Percentiles rank a stretch among this genome's conserved stretches.
Evolutionary conservation across 1,140 invertebrate genomes (phyloP).

Genomic region (Megathymus violae): DNA sequence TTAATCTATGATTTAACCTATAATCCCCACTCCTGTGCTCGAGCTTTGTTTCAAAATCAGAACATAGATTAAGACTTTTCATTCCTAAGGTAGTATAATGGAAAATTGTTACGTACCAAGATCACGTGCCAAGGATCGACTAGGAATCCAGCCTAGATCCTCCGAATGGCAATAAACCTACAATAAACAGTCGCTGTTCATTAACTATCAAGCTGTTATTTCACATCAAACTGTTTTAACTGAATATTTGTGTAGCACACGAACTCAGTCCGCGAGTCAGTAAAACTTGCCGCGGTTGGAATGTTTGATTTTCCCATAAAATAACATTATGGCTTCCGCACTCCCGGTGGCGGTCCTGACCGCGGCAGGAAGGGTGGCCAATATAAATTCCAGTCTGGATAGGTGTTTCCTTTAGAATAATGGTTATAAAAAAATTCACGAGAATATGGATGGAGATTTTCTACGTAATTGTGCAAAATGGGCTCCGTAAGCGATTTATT

Average conservation of each 20-base stretch:
- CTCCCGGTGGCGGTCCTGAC: slow-evolving; percentile 28
- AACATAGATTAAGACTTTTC: too few species aligned
- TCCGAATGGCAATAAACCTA: too few species aligned
- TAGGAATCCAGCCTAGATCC: too few species aligned
- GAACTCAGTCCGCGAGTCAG: slow-evolving; percentile 36
- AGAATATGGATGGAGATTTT: slow-evolving; percentile 23
- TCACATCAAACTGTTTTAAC: slow-evolving; percentile 7
- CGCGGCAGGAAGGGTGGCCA: slow-evolving; percentile 45
- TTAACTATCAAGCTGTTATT: background rate
- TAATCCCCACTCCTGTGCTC: too few species aligned
- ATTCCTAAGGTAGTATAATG: too few species aligned
- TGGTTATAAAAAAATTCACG: slow-evolving; percentile 36
- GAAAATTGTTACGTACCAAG: too few species aligned
- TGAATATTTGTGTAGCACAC: slow-evolving; percentile 23
- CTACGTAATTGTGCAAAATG: slow-evolving; percentile 29
- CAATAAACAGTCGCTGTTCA: too few species aligned
- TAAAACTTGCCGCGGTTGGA: slow-evolving; percentile 44
- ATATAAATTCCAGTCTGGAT: slow-evolving; percentile 56
- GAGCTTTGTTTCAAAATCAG: too few species aligned
- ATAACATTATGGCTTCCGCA: slow-evolving; percentile 46
- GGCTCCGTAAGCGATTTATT: slow-evolving; percentile 12
- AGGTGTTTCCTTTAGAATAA: slow-evolving; percentile 40
- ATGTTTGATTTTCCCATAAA: slow-evolving; percentile 51
- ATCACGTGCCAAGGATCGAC: too few species aligned
- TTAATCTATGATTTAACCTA: too few species aligned